Evolutionary conservation across 2,888 invertebrate genomes (phyloP).

Genomic region (Agrenia bidenticulata): DNA sequence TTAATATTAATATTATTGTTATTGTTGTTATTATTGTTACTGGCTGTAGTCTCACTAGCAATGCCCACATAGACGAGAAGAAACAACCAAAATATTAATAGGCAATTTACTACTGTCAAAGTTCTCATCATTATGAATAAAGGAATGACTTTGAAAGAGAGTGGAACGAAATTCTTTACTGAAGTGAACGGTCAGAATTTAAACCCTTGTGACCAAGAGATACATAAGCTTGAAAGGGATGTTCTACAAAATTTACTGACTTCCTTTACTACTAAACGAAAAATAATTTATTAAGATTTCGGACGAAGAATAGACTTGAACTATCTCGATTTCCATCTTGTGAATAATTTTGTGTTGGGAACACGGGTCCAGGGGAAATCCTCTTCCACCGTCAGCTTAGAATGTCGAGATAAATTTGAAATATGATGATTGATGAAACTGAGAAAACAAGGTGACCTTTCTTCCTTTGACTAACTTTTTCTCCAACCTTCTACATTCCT

Average conservation of each 20-base stretch:
- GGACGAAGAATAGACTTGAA: no score
- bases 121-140: conserved; percentile 1
- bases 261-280: no score
- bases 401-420: background rate
- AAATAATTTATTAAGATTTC: no score
- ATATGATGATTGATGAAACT: background rate
- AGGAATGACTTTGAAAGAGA: background rate
- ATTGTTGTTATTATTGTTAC: conserved; percentile 11
- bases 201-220: background rate
- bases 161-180: background rate
- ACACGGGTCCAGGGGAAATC: no score
- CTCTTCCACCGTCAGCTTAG: no score
- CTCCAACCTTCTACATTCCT: background rate
- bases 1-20: conserved; percentile 30
- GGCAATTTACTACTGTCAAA: conserved; percentile 12
- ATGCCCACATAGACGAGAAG: conserved; percentile 26
- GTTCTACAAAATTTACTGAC: no score
- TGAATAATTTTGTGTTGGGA: no score
- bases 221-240: background rate
- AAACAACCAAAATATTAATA: conserved; percentile 24
- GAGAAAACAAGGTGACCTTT: background rate
- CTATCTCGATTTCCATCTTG: no score
- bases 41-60: conserved; percentile 24
- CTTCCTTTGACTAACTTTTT: conserved; percentile 1
- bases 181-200: background rate